These are phyloP conservation scores for Galerucella calmariensis DNA, from an alignment of 2,888 invertebrate genomes.

Conservation along the genomic window DNA sequence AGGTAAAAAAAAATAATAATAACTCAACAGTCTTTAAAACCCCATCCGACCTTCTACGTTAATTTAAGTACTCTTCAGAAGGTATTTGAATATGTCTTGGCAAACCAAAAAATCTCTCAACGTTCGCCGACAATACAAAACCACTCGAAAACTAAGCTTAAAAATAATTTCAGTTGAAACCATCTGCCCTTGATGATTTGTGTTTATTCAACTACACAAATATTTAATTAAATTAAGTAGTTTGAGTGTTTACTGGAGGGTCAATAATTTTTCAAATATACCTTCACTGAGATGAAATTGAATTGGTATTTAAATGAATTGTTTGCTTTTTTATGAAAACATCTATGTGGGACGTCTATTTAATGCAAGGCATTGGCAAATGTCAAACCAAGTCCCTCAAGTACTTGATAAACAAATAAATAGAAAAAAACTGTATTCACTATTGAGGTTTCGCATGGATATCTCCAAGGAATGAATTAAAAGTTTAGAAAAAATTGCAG, in stretches of 20 bases:
- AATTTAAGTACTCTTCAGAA: background rate
- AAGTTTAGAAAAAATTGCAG: no score
- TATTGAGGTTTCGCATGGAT: no score
- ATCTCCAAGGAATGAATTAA: no score
- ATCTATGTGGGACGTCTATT: no score
- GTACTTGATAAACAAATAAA: no score
- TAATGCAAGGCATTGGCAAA: no score
- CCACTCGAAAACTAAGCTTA: background rate
- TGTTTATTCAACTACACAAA: slow-evolving; percentile 3
- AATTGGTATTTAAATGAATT: no score
- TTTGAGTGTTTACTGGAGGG: background rate
- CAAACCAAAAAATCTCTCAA: background rate
- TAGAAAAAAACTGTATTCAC: no score
- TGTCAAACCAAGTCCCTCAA: no score
- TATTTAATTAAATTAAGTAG: background rate
- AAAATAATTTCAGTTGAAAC: background rate
- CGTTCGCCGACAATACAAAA: background rate
- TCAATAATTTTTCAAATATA: background rate
- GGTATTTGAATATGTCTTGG: background rate
- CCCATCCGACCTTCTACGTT: background rate
- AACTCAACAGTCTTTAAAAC: background rate
- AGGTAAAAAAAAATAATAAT: no score
- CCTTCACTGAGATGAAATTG: no score
- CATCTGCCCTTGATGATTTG: background rate
- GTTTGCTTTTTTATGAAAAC: no score